Conservation (phyloP, 2,113 vertebrate species). For the Copsychus sechellarum region DNA sequence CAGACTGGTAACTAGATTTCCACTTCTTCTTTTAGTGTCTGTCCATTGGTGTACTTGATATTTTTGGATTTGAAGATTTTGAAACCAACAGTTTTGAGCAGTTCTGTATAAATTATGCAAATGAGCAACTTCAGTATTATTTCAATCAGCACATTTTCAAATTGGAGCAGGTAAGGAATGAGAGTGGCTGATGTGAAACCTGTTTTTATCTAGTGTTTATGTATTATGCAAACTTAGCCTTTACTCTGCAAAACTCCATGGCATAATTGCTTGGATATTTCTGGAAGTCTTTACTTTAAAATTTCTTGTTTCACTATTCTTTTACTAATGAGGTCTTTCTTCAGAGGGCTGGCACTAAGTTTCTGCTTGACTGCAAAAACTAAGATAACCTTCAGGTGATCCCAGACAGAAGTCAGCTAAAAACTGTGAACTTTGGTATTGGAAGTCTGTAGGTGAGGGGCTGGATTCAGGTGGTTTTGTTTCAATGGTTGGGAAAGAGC, state of each 20-base stretch:
- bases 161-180: conserved; percentile 87
- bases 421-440: neutral
- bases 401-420: neutral
- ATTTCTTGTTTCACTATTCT: neutral
- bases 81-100: conserved; percentile 96
- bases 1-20: neutral
- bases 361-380: neutral
- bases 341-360: neutral
- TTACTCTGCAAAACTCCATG: neutral
- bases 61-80: conserved; percentile 98
- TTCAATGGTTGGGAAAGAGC: neutral
- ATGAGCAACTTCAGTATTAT: conserved; percentile 97
- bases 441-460: neutral
- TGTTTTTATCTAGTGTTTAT: neutral
- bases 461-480: neutral
- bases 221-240: neutral
- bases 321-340: neutral
- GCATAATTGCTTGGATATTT: neutral
- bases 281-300: neutral
- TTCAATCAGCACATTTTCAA: conserved; percentile 99
- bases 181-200: neutral
- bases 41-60: conserved; percentile 96
- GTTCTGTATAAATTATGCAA: conserved; percentile 99
- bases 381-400: neutral
- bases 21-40: conserved; percentile 78